Evolutionary conservation across 2,888 invertebrate species (phyloP).

Genomic region (Tuberolachnus salignus): DNA sequence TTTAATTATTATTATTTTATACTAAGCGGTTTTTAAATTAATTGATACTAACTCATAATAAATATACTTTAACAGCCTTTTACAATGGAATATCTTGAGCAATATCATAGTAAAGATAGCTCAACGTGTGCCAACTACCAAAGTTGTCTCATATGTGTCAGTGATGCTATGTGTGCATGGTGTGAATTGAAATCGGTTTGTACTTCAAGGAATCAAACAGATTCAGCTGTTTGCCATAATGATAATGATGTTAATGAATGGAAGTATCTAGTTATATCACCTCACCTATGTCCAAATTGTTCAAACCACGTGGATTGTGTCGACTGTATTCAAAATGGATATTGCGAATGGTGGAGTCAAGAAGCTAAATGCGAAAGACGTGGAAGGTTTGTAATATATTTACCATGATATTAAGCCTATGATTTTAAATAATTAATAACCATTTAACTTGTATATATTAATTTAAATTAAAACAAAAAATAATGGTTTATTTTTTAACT

Average conservation of each 20-base stretch:
- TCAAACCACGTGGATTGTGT: constrained; percentile 88
- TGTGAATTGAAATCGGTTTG: constrained; percentile 79
- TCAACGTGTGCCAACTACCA: constrained; percentile 75
- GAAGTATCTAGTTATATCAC: constrained; percentile 81
- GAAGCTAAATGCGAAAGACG: constrained; percentile 84
- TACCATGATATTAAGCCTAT: too few species aligned
- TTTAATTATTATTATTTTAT: constrained; percentile 16
- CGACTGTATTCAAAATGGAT: constrained; percentile 76
- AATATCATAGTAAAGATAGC: constrained; percentile 75
- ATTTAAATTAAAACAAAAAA: constrained; percentile 10
- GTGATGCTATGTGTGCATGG: constrained; percentile 91
- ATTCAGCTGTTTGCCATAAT: constrained; percentile 68
- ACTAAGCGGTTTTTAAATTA: not conserved
- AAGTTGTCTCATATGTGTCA: constrained; percentile 86
- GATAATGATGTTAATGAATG: constrained; percentile 63
- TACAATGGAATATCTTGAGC: constrained; percentile 87
- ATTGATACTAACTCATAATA: not conserved
- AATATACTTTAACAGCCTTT: constrained; percentile 67
- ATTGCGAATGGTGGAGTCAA: constrained; percentile 93
- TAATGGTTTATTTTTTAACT: too few species aligned
- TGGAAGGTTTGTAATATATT: constrained; percentile 65
- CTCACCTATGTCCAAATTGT: constrained; percentile 84
- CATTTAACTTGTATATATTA: too few species aligned
- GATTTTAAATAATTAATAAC: too few species aligned
- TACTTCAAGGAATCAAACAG: constrained; percentile 72